Base-by-base conservation (phyloP, 1,140 invertebrate species). In the Aphaenogaster rudis region DNA sequence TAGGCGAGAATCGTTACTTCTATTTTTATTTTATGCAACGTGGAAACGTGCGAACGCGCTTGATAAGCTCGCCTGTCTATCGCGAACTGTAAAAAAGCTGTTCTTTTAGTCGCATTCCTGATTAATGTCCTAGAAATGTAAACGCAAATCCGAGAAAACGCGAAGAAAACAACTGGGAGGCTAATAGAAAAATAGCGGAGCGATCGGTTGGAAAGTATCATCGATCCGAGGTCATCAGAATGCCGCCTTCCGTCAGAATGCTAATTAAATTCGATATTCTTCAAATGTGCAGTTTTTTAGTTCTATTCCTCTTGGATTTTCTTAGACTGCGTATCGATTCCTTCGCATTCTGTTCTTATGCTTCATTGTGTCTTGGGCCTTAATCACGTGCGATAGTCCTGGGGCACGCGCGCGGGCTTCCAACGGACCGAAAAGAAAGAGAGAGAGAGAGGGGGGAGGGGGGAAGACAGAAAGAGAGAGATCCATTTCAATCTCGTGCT, bases 371-470 rank as follows among this genome's bases (percentile, higher is more conserved):
- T 76, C 42, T 63, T 11, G 54, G 21, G 17, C n/a, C 52, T 82
- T 82, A 84, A 84, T 84, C 45, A 71, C 69, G 33, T 54, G 36
- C 48, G 36, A 81, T 80, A 52, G 78, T 80, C 52, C 21, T n/a
- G 45, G 33, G 61, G 77, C 48, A 80, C 77, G 77, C 63, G 36
- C 54, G 33, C 63, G 48, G 61, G n/a, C 78, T 48, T 76, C 54
- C 80, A 72, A 39, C 17, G 8, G 13, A 61, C 4, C 17, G 9
- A 66, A 33, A 33, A 48, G n/a, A 50, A 21, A 74, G 11, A 66
- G 17, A 50, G 17, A 84, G 0, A 59, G 15, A n/a, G 6, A 21
- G n/a, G 8, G 13, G 57, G 17, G 4, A n/a, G 33, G 13, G 7
- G n/a, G 11, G 33, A 6, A 54, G 6, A 82, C 7, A 72, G 1